phyloP scores from a whole-genome alignment of 2,888 invertebrate species.

The Rhagonycha fulva region DNA sequence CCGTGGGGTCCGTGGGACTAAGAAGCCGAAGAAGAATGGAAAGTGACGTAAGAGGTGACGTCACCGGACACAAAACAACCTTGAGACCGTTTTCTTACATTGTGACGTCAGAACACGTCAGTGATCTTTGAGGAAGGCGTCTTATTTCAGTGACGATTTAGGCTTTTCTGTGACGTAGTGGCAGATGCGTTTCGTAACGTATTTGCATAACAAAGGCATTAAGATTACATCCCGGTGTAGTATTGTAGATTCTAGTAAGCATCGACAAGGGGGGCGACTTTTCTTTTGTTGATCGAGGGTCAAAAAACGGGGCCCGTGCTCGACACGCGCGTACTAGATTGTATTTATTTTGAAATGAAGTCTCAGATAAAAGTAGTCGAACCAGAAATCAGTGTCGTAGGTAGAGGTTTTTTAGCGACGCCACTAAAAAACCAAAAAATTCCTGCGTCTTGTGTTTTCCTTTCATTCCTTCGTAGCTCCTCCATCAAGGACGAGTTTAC shows the following conservation, averaged over 20 bases:
- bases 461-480: not conserved
- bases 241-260: constrained; percentile 45
- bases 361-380: constrained; percentile 46
- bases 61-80: constrained; percentile 52
- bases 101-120: constrained; percentile 41
- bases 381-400: constrained; percentile 47
- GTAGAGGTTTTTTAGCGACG: not conserved
- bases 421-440: not conserved
- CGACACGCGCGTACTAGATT: constrained; percentile 54
- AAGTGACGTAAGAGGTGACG: constrained; percentile 43
- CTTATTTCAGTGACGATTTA: constrained; percentile 28
- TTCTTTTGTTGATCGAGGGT: constrained; percentile 52
- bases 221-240: constrained; percentile 55
- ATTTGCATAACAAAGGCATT: constrained; percentile 56
- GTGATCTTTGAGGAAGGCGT: constrained; percentile 31
- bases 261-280: constrained; percentile 48
- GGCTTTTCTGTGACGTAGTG: constrained; percentile 34
- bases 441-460: not conserved
- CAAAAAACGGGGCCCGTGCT: constrained; percentile 55
- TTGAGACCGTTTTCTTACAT: constrained; percentile 54
- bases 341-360: constrained; percentile 48
- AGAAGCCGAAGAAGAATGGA: constrained; percentile 19
- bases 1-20: constrained; percentile 15
- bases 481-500: not conserved
- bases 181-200: constrained; percentile 49